Base-by-base conservation (phyloP, 2,888 invertebrate genomes). In the Lepidocyrtoides sp. region DNA sequence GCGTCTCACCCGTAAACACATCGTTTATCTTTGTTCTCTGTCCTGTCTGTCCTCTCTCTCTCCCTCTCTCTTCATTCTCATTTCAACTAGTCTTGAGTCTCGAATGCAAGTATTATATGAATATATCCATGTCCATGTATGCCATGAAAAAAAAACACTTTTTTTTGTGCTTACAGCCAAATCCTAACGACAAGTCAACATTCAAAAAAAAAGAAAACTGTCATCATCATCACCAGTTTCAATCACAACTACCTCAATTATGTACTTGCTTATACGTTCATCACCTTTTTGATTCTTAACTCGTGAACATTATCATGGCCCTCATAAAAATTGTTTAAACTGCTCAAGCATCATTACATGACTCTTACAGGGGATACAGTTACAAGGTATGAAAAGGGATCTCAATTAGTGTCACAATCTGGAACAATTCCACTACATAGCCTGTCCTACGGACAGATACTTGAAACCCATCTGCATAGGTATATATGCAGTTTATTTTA, bases 11-110 rank as follows among this genome's bases (percentile, higher is more conserved):
- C 89, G 60, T 89, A 89, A 89, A 82, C 82, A 89, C 90, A 63
- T 90, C 90, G 90, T 92, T 92, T 92, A 88, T 92, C 90, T 92
- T 90, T 86, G 77, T 90, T 77, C 77, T 69, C n/a, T 89, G 89
- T 83, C 89, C 63, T 23, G 7, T 36, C 14, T 69, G n/a, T 51
- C 23, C 48, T 17, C 20, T 20, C 60, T 79, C n/a, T n/a, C n/a
- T n/a, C n/a, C n/a, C n/a, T n/a, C n/a, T n/a, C n/a, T n/a, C n/a
- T n/a, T n/a, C n/a, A n/a, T n/a, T n/a, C n/a, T n/a, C n/a, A n/a
- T n/a, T 7, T 51, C 51, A 51, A 51, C 51, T 12, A 51, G 7
- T n/a, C 51, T 12, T 12, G 12, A 12, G 17, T 51, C 17, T 12
- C 44, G 12, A 5, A 14, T 2, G 44, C 14, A 2, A 44, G 10